Conservation (phyloP, 2,888 invertebrate species). For the Pristionchus maxplancki region DNA sequence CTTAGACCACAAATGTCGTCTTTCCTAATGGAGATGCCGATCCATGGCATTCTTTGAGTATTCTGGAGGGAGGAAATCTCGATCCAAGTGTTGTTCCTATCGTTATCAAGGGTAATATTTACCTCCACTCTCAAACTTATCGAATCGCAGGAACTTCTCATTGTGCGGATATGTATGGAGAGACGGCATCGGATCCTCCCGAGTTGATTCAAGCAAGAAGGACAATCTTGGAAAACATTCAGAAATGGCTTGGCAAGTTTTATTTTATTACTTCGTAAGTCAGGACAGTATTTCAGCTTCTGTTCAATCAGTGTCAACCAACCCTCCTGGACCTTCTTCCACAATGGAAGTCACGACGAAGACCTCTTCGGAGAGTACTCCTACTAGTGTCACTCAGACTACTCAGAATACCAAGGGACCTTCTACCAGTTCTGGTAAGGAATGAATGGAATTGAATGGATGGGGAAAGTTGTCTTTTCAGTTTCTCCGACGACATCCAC, state of each 20-base stretch:
- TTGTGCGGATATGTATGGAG: constrained; percentile 67
- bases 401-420: background rate
- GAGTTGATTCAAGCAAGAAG: constrained; percentile 6
- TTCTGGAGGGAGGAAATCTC: constrained; percentile 30
- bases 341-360: background rate
- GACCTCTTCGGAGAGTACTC: background rate
- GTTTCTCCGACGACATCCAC: background rate
- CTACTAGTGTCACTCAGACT: background rate
- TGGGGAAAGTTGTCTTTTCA: background rate
- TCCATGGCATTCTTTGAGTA: constrained; percentile 53
- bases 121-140: background rate
- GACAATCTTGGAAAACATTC: background rate
- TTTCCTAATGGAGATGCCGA: constrained; percentile 62
- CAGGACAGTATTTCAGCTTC: background rate
- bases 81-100: constrained; percentile 52
- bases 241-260: background rate
- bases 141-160: constrained; percentile 62
- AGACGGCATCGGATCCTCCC: background rate
- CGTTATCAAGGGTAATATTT: constrained; percentile 42
- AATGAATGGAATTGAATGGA: background rate
- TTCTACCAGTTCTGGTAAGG: background rate
- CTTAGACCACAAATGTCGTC: constrained; percentile 61
- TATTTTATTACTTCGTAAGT: too few relatives aligned
- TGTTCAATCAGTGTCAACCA: background rate
- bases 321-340: background rate